A percentile compares a stretch with the other conserved stretches of the same genome.
phyloP scores from a whole-genome alignment of 2,888 invertebrate genomes.

The Crepidodera aurea region DNA sequence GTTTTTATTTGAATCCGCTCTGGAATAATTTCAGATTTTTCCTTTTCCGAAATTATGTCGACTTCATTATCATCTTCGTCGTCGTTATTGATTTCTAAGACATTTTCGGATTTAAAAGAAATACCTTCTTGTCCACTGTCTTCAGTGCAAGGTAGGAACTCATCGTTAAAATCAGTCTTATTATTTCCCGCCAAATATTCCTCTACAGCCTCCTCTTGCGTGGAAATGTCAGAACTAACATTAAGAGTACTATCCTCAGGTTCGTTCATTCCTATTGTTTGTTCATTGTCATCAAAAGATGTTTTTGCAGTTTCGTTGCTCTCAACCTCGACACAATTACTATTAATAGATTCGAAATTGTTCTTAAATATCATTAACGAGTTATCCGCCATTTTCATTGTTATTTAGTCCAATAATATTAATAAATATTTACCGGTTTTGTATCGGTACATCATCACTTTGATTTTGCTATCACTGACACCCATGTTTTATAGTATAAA shows the following conservation, averaged over 20 bases:
- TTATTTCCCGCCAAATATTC: conserved; percentile 56
- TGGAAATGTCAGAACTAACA: conserved; percentile 43
- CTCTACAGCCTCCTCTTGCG: conserved; percentile 56
- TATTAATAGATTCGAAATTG: conserved; percentile 50
- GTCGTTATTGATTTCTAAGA: conserved; percentile 38
- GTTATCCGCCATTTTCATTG: conserved; percentile 52
- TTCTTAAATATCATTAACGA: conserved; percentile 47
- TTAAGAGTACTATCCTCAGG: conserved; percentile 34
- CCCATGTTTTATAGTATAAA: conserved; percentile 9
- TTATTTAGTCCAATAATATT: conserved; percentile 26
- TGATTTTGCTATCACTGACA: conserved; percentile 15
- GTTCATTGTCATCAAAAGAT: conserved; percentile 30
- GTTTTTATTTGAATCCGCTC: background rate
- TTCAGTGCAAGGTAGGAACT: conserved; percentile 39
- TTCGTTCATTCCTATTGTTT: conserved; percentile 39
- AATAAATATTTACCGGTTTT: conserved; percentile 25
- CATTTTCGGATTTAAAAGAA: conserved; percentile 40
- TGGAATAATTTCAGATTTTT: conserved; percentile 1
- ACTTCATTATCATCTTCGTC: conserved; percentile 7
- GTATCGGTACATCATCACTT: background rate
- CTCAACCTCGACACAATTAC: conserved; percentile 47
- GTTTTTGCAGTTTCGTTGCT: conserved; percentile 22
- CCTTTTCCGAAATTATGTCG: background rate
- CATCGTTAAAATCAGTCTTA: conserved; percentile 48
- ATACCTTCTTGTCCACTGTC: conserved; percentile 41